Base-by-base conservation (phyloP, 2,113 vertebrate species). In the Girardinichthys multiradiatus region DNA sequence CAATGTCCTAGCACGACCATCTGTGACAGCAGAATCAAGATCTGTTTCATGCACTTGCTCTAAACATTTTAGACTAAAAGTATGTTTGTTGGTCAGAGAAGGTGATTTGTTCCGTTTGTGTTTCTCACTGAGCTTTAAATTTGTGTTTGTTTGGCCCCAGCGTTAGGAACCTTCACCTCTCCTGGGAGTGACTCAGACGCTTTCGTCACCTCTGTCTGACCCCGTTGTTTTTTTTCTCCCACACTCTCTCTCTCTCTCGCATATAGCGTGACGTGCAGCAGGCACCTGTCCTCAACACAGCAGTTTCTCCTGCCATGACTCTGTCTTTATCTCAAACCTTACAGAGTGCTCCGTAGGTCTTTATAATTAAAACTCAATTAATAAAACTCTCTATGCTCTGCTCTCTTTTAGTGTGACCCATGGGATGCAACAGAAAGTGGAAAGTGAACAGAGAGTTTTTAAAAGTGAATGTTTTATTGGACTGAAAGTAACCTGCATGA, bases 241-340 rank as follows among this genome's bases (percentile, higher is more conserved):
- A 45, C 35, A 68, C 24, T 35, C 14, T 12, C 8, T 67, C 29
- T 62, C 51, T 39, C 24, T 10, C 64, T 59, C 48, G 57, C 68
- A 64, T 33, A 64, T 54, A 72, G 54, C 27, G 21, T 74, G 86
- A 83, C 31, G 2, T 69, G 57, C 80, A 91, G 86, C 84, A 86
- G 89, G 68, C 89, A 86, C 75, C 57, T 59, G 57, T 68, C 69
- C 71, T 71, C 28, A 48, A 76, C 86, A 75, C 85, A 87, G 81
- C 77, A 80, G 71, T 60, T 74, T 74, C 76, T 1, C 57, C 61
- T 57, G 77, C 73, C 68, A 3, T 66, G 77, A 82, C 82, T 85
- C 80, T 81, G 73, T 74, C 74, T n/a, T 54, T 30, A 66, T 72
- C 68, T 68, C 42, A 33, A 19, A 31, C 58, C 48, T 69, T 62